phyloP scores from a whole-genome alignment of 2,113 vertebrate genomes.

The Saguinus midas region DNA sequence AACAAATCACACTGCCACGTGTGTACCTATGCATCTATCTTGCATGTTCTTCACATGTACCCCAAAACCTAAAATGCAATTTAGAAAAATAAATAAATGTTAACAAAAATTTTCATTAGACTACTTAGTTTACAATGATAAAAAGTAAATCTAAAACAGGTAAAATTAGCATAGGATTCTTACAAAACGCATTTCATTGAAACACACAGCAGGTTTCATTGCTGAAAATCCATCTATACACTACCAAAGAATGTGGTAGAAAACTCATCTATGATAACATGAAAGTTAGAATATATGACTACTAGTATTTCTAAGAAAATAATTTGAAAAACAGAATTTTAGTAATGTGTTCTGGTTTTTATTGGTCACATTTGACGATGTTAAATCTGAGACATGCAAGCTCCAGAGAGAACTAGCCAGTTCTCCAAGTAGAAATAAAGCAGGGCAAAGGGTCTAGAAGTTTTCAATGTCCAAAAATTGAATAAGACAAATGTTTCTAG shows the following conservation, averaged over 20 bases:
- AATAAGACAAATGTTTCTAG: neutral
- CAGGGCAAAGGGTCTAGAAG: neutral
- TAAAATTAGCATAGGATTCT: neutral
- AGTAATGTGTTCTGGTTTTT: neutral
- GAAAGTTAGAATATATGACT: neutral
- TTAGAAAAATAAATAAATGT: too few relatives aligned
- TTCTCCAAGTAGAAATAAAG: neutral
- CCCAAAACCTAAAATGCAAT: too few relatives aligned
- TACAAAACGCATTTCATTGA: neutral
- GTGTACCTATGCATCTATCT: too few relatives aligned
- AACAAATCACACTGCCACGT: too few relatives aligned
- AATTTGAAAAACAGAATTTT: conserved; percentile 5
- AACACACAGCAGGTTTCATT: neutral
- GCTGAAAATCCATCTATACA: neutral
- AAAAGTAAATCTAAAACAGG: neutral
- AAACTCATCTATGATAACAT: neutral
- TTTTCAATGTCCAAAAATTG: neutral
- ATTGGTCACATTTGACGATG: neutral
- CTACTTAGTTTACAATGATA: neutral
- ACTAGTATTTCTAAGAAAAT: neutral
- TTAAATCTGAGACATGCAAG: neutral
- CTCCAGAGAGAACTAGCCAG: neutral
- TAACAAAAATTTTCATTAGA: neutral
- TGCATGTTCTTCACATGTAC: too few relatives aligned
- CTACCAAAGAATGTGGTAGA: neutral